These are phyloP conservation scores for Cataglyphis hispanica DNA, from an alignment of 1,140 invertebrate species.

Conservation along the genomic window DNA sequence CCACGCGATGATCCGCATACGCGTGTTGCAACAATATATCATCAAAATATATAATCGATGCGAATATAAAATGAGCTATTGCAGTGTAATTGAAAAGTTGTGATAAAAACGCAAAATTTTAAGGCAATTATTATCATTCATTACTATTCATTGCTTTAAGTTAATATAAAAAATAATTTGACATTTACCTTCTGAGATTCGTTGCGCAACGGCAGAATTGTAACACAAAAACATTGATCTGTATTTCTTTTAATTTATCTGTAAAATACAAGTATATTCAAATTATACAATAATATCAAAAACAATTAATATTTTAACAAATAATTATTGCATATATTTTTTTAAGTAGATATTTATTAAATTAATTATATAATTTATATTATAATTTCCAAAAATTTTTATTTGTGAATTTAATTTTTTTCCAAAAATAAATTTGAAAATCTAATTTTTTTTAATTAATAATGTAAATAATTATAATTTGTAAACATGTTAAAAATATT, in stretches of 20 bases:
- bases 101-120: background rate
- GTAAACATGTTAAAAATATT: background rate
- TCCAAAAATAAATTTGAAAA: background rate
- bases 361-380: background rate
- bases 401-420: background rate
- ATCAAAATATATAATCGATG: background rate
- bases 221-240: background rate
- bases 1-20: too few relatives aligned
- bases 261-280: background rate
- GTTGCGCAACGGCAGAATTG: background rate
- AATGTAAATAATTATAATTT: background rate
- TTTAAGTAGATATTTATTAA: constrained; percentile 11
- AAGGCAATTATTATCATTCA: background rate
- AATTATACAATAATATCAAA: background rate
- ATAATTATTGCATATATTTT: background rate
- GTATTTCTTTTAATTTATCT: background rate
- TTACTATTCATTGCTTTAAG: background rate
- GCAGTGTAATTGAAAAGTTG: background rate
- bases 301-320: constrained; percentile 16
- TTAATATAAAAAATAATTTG: constrained; percentile 8
- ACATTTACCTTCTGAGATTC: background rate
- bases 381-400: background rate
- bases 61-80: background rate
- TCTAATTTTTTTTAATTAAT: background rate
- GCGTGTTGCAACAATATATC: background rate